phyloP scores from a whole-genome alignment of 2,888 invertebrate genomes.

The Pediacus dermestoides region DNA sequence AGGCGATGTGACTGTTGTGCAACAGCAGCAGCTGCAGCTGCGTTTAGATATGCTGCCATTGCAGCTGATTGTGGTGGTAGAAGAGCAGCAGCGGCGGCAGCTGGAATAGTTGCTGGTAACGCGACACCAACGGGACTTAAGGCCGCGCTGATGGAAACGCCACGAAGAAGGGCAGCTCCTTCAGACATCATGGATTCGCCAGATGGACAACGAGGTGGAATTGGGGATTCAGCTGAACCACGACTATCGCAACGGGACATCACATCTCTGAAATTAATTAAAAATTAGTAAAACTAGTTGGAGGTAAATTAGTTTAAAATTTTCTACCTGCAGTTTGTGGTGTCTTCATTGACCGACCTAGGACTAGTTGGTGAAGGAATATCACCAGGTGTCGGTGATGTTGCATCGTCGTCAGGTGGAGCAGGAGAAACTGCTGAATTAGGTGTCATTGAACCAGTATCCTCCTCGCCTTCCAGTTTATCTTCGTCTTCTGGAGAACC shows the following conservation, averaged over 20 bases:
- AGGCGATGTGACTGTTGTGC: conserved; percentile 70
- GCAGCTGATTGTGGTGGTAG: conserved; percentile 78
- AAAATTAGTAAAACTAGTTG: conserved; percentile 1
- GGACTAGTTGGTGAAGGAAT: conserved; percentile 44
- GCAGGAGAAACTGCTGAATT: conserved; percentile 46
- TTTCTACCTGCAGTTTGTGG: conserved; percentile 36
- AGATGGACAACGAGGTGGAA: conserved; percentile 69
- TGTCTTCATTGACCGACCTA: conserved; percentile 41
- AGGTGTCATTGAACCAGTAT: conserved; percentile 49
- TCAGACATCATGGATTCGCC: conserved; percentile 74
- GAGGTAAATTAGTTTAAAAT: not conserved
- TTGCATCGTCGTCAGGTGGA: conserved; percentile 44
- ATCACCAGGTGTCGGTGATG: conserved; percentile 45
- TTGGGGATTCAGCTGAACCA: conserved; percentile 66
- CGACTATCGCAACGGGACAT: conserved; percentile 80
- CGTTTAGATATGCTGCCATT: conserved; percentile 76
- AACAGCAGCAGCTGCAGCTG: conserved; percentile 61
- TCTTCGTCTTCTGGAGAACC: conserved; percentile 50
- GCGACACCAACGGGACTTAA: conserved; percentile 67
- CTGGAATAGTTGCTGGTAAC: conserved; percentile 64
- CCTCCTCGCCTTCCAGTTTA: conserved; percentile 50
- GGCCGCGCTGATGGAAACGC: conserved; percentile 56
- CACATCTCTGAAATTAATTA: conserved; percentile 64
- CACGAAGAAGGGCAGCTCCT: conserved; percentile 51
- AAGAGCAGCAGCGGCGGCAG: conserved; percentile 61